Evolutionary conservation across 2,888 invertebrate genomes (phyloP).

Genomic region (Dyspetes luteomarginatus): DNA sequence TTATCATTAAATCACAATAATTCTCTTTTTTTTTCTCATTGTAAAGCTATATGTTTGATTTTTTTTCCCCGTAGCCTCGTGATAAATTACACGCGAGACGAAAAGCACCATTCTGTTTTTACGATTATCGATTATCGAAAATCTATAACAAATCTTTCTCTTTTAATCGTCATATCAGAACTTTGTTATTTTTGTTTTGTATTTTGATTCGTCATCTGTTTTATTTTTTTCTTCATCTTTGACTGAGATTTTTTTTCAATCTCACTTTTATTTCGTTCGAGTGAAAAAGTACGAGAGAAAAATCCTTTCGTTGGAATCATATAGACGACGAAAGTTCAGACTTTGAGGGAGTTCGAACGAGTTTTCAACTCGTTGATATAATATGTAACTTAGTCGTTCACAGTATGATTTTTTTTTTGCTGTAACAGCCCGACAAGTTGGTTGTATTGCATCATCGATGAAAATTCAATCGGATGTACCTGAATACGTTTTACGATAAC

Average conservation of each 20-base stretch:
- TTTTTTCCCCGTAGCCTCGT: constrained; percentile 16
- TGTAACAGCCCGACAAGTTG: constrained; percentile 17
- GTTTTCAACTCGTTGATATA: constrained; percentile 28
- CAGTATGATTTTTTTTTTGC: not conserved
- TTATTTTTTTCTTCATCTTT: not conserved
- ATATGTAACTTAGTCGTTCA: not conserved
- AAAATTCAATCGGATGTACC: constrained; percentile 19
- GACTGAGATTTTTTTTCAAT: not conserved
- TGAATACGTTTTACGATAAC: too few relatives aligned
- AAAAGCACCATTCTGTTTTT: constrained; percentile 56
- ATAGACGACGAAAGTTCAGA: constrained; percentile 30
- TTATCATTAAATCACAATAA: constrained; percentile 51
- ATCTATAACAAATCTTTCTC: constrained; percentile 21
- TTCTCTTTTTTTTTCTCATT: constrained; percentile 6
- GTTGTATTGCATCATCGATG: constrained; percentile 5
- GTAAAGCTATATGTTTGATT: constrained; percentile 46
- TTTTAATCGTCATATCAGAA: constrained; percentile 55
- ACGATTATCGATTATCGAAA: constrained; percentile 41
- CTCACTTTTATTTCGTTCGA: not conserved
- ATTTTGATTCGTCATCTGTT: not conserved
- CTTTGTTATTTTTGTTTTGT: constrained; percentile 42
- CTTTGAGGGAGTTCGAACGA: too few relatives aligned
- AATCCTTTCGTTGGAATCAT: constrained; percentile 4
- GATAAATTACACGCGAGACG: constrained; percentile 39
- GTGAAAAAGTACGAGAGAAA: not conserved